Base-by-base conservation (phyloP, 2,113 vertebrate species). In the Perca flavescens region DNA sequence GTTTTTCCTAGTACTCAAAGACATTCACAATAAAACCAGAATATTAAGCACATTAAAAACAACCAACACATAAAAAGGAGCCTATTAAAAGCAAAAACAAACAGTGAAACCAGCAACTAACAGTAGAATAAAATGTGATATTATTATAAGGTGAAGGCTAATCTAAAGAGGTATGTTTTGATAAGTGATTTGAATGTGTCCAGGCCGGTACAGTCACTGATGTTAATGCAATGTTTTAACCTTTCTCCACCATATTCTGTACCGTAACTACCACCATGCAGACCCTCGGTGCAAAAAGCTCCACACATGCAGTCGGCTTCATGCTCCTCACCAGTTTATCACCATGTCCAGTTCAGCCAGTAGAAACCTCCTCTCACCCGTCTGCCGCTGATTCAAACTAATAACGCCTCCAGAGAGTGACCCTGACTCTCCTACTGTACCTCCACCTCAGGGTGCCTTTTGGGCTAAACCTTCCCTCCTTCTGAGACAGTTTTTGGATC, bases 401-500 rank as follows among this genome's bases (percentile, higher is more conserved):
- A 81, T 74, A 58, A 63, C 74, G 21, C 63, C 22, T 57, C 60
- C 75, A 34, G n/a, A 13, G 13, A 22, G 43, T 28, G 70, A 79
- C 65, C 73, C 69, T 74, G 53, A 6, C 67, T 58, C 70, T 88
- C 66, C 84, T 54, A 36, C 85, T 80, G 69, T 28, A 64, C 84
- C 83, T 87, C 84, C 85, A 82, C 83, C 80, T 71, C 79, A 62
- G 80, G 86, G 77, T 84, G 79, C 16, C 70, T 75, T 50, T 52
- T 31, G 49, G 46, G 36, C 56, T 57, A 10, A 87, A 69, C 77
- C 68, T 70, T 64, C 40, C 40, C 34, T 82, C 68, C 47, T 25
- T 52, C 72, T 75, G 64, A 62, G 31, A 47, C 70, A 25, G 57
- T 56, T 19, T 86, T 67, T 77, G 63, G 43, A 64, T 79, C 67